Evolutionary conservation across 2,113 vertebrate species (phyloP).

Genomic region (Eira barbara): DNA sequence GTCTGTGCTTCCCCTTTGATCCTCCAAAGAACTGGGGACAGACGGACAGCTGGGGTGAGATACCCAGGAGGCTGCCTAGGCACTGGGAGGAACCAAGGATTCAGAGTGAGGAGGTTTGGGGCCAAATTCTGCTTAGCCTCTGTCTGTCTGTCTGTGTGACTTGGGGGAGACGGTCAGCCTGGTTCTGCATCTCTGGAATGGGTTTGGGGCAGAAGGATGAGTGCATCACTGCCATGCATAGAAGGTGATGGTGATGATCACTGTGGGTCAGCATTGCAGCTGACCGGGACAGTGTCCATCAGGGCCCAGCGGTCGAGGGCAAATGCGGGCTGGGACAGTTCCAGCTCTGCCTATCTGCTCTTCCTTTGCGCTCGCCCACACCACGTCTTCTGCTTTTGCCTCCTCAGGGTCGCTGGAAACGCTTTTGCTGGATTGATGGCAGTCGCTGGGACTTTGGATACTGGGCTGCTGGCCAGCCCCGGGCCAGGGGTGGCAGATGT

Average conservation of each 20-base stretch:
- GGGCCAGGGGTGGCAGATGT: rapidly evolving
- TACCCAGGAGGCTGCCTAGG: neutral
- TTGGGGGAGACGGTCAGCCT: neutral
- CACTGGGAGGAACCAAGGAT: neutral
- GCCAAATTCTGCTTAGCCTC: neutral
- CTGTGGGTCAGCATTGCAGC: neutral
- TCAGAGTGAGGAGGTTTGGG: neutral
- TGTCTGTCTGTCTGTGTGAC: neutral
- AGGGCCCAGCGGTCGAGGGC: neutral
- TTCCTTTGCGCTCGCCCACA: neutral
- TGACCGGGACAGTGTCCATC: neutral
- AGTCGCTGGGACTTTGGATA: slow-evolving; percentile 20
- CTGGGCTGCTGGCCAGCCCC: neutral
- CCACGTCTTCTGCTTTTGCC: neutral
- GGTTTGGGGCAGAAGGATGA: neutral
- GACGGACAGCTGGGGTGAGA: neutral
- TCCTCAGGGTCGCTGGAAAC: rapidly evolving
- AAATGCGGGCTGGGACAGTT: neutral
- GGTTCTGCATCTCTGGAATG: neutral
- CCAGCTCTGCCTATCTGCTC: neutral
- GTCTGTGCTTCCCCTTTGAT: neutral
- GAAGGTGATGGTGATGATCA: neutral
- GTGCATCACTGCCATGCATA: neutral
- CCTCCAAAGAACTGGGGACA: neutral
- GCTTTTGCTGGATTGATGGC: neutral